Base-by-base conservation (phyloP, 1,140 invertebrate species). In the Monochamus saltuarius region DNA sequence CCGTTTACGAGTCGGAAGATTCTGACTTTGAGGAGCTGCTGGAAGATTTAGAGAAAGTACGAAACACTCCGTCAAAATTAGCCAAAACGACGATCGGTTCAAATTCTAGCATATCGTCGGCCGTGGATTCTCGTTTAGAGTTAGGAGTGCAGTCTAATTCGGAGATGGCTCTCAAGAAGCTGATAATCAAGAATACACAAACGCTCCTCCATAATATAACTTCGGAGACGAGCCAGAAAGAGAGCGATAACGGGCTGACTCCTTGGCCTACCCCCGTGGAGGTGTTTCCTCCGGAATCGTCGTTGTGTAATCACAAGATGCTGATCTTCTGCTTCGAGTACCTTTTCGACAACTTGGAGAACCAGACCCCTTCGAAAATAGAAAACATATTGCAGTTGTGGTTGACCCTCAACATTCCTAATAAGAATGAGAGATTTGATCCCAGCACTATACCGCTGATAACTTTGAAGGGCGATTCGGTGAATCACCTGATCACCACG, bases 371-470 rank as follows among this genome's bases (percentile, higher is more conserved):
- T 69, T 84, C 84, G 17, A 87, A 88, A 72, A 80, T 93, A 70
- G 91, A 94, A 75, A 83, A 90, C 66, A 83, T 92, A 39, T 77
- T 94, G 4, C 88, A 92, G 55, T 79, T 93, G 56, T 94, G 92
- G 92, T 79, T 94, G 39, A 92, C 89, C 1, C 75, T 94, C 42
- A 93, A 91, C 84, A 62, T 82, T 81, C 47, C 73, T 76, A 82
- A 53, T 46, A 65, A 66, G 73, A 9, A 80, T 71, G 64, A 79
- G 59, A 66, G 70, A 60, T 78, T 78, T 45, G 75, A 87, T 71
- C 81, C 89, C 6, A 82, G 83, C 4, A 78, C 87, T 51, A 81
- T 83, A 45, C 90, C 90, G 19, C 81, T 85, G 43, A 87, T 94
- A 56, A 82, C 85, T 8, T 81, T 94, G 34, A 87, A 85, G 40